Base-by-base conservation (phyloP, 2,797 vertebrate species). In the Sebastes cheni region DNA sequence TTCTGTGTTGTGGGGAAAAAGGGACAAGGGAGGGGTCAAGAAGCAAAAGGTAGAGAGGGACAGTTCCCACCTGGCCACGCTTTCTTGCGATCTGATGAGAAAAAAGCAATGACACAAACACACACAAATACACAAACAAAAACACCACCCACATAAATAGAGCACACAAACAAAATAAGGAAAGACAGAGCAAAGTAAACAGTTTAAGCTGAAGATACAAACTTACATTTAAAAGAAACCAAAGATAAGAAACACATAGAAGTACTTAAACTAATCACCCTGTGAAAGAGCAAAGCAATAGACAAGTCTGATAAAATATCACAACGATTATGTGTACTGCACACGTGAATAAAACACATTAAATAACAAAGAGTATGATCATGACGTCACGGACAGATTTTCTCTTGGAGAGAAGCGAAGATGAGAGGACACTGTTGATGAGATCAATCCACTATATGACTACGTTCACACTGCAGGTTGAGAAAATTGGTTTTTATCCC, bases 11-110 rank as follows among this genome's bases (percentile, higher is more conserved):
- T 73, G 59, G 65, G 72, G 36, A 14, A 61, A 60, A 46, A n/a
- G 39, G 72, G 55, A 36, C 7, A 50, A 34, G 64, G 65, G 67
- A 56, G 46, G 66, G 60, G 36, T 87, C 69, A 72, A 70, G 83
- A 81, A 81, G 30, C 74, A 66, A 85, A 82, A 91, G 64, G 79
- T 42, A 88, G 77, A 86, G 54, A 93, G 91, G 89, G 91, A 81
- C 89, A 92, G 88, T 94, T 94, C 96, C 96, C 96, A 96, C 96
- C 96, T 96, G 94, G 95, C 94, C 88, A 96, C 92, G 65, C 93
- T 96, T 94, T 96, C 95, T 88, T 96, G 95, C 69, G 95, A 96
- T 95, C 96, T 96, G 95, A 95, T 89, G 90, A 94, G 81, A 90
- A 90, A 93, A 94, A 94, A 95, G 89, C 90, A 92, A 91, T 82